These are phyloP conservation scores for Acanthurus leucopareius DNA, from an alignment of 2,797 vertebrate species.

Conservation along the genomic window DNA sequence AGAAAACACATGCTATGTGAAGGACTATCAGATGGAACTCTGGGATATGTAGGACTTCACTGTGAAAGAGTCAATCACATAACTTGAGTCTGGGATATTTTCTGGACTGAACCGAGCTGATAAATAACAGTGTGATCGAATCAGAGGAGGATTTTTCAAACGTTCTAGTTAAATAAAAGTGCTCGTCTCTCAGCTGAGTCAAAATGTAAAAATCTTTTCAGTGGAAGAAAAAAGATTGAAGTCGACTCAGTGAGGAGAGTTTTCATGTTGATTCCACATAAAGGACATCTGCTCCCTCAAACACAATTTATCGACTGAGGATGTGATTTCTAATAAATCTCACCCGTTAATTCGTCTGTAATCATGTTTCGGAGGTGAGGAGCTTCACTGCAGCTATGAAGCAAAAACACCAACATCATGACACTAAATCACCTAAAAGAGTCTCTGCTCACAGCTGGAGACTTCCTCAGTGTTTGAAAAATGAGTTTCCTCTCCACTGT, in stretches of 20 bases:
- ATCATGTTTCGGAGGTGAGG: conserved; percentile 9
- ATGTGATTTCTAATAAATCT: neutral
- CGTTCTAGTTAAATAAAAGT: neutral
- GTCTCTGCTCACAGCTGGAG: conserved; percentile 44
- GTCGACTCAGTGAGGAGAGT: neutral
- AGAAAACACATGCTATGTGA: neutral
- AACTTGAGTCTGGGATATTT: neutral
- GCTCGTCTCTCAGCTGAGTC: neutral
- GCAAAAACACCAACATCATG: conserved; percentile 2
- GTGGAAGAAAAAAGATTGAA: neutral
- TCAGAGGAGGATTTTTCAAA: neutral
- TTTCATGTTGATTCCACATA: conserved; percentile 23
- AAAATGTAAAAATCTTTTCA: too few species aligned
- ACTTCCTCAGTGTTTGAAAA: conserved; percentile 34
- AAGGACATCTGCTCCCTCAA: conserved; percentile 53
- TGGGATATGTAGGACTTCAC: neutral
- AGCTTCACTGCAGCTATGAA: neutral
- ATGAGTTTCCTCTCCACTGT: conserved; percentile 24
- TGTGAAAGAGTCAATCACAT: neutral
- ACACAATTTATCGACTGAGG: conserved; percentile 13
- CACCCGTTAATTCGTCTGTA: conserved; percentile 15
- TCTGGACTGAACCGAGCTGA: neutral
- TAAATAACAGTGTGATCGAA: neutral
- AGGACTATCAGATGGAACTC: neutral
- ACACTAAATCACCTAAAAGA: conserved; percentile 22